These are phyloP conservation scores for Hirundichthys speculiger DNA, from an alignment of 2,113 vertebrate species.

Conservation along the genomic window DNA sequence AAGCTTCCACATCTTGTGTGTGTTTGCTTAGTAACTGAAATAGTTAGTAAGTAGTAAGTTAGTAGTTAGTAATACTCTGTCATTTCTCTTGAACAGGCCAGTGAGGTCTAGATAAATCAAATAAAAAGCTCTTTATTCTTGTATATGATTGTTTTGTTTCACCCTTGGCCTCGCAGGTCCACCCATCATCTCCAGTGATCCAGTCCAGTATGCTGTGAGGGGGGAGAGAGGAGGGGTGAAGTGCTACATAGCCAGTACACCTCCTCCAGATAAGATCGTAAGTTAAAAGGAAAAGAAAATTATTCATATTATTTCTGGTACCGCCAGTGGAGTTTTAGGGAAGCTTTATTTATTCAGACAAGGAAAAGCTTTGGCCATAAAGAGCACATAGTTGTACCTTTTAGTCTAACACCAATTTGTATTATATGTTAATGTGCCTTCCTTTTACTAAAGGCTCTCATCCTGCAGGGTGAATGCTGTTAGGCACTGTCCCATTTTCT, in stretches of 20 bases:
- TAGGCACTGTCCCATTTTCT: slow-evolving; percentile 40
- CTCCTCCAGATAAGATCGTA: slow-evolving; percentile 95
- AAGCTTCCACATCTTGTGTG: slow-evolving; percentile 12
- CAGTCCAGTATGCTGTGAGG: slow-evolving; percentile 92
- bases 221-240: slow-evolving; percentile 97
- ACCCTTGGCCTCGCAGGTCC: slow-evolving; percentile 81
- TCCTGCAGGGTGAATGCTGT: slow-evolving; percentile 42
- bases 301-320: not conserved
- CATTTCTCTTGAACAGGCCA: not conserved
- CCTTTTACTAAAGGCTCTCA: slow-evolving; percentile 36
- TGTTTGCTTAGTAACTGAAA: too few relatives aligned
- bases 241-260: slow-evolving; percentile 96
- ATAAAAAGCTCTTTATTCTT: not conserved
- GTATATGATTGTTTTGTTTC: not conserved
- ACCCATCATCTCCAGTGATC: slow-evolving; percentile 97
- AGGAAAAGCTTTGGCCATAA: slow-evolving; percentile 33
- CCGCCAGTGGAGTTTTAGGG: not conserved
- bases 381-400: slow-evolving; percentile 32
- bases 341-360: slow-evolving; percentile 42
- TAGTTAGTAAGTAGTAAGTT: too few relatives aligned
- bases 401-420: slow-evolving; percentile 25
- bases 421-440: slow-evolving; percentile 28
- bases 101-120: slow-evolving; percentile 4
- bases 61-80: too few relatives aligned
- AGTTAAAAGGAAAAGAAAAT: slow-evolving; percentile 71